phyloP scores from a whole-genome alignment of 1,140 invertebrate genomes.

The Sitophilus oryzae region DNA sequence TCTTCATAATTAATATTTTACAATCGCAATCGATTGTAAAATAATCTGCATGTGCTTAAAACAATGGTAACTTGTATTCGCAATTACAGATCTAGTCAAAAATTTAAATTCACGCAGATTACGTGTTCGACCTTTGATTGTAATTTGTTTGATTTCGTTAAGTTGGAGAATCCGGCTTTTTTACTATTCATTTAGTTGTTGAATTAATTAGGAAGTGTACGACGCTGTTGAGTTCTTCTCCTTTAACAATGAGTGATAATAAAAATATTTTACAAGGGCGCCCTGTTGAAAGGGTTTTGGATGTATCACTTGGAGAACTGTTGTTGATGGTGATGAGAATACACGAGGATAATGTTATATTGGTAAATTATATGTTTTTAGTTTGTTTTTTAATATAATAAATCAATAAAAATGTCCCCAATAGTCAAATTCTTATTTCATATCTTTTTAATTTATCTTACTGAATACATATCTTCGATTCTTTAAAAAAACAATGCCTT shows the following conservation, averaged over 20 bases:
- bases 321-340: slow-evolving; percentile 30
- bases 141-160: too few species aligned
- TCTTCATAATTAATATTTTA: too few species aligned
- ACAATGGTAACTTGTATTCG: too few species aligned
- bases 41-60: too few species aligned
- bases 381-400: neutral
- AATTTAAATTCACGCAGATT: too few species aligned
- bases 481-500: neutral
- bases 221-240: too few species aligned
- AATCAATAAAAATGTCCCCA: neutral
- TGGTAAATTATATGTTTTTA: slow-evolving; percentile 23
- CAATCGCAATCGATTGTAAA: too few species aligned
- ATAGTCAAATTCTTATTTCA: neutral
- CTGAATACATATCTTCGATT: neutral
- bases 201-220: too few species aligned
- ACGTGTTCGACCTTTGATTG: too few species aligned
- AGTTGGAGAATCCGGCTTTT: too few species aligned
- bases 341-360: slow-evolving; percentile 36
- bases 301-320: slow-evolving; percentile 34
- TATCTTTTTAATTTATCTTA: neutral
- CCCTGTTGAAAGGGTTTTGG: slow-evolving; percentile 32
- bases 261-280: slow-evolving; percentile 33
- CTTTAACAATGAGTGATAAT: slow-evolving; percentile 11
- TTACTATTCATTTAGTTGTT: too few species aligned
- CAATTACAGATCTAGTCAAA: too few species aligned